Percentiles rank a stretch among this genome's conserved stretches.
Evolutionary conservation across 2,888 invertebrate genomes (phyloP).

Genomic region (Luffia ferchaultella): DNA sequence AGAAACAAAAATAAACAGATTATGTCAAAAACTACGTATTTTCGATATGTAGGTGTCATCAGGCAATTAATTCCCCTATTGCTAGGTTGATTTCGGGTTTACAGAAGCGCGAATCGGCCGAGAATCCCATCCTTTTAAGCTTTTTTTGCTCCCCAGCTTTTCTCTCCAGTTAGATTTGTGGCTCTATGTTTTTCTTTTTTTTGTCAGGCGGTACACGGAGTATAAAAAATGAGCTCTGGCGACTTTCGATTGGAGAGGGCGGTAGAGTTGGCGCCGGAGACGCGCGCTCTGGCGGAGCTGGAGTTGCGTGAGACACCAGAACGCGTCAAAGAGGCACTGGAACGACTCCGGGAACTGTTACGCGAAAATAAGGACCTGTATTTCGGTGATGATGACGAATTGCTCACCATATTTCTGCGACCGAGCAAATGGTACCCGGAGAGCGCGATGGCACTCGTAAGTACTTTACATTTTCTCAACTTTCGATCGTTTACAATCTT

Average conservation of each 20-base stretch:
- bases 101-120: too few species aligned
- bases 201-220: background rate
- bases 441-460: conserved; percentile 80
- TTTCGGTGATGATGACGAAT: conserved; percentile 78
- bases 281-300: conserved; percentile 64
- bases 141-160: too few species aligned
- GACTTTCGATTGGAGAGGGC: conserved; percentile 68
- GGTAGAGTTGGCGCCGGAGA: conserved; percentile 66
- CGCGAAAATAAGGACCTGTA: conserved; percentile 72
- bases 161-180: too few species aligned
- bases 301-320: conserved; percentile 79
- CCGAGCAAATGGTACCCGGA: conserved; percentile 86
- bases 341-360: conserved; percentile 69
- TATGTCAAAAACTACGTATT: too few species aligned
- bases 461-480: conserved; percentile 26
- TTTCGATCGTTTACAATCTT: too few species aligned
- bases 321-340: conserved; percentile 65
- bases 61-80: too few species aligned
- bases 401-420: conserved; percentile 79
- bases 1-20: too few species aligned
- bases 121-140: too few species aligned
- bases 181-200: too few species aligned
- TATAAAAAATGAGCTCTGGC: conserved; percentile 33
- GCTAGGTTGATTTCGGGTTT: too few species aligned
- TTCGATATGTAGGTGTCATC: too few species aligned